These are phyloP conservation scores for Hymenopus coronatus DNA, from an alignment of 2,888 invertebrate genomes.

Conservation along the genomic window DNA sequence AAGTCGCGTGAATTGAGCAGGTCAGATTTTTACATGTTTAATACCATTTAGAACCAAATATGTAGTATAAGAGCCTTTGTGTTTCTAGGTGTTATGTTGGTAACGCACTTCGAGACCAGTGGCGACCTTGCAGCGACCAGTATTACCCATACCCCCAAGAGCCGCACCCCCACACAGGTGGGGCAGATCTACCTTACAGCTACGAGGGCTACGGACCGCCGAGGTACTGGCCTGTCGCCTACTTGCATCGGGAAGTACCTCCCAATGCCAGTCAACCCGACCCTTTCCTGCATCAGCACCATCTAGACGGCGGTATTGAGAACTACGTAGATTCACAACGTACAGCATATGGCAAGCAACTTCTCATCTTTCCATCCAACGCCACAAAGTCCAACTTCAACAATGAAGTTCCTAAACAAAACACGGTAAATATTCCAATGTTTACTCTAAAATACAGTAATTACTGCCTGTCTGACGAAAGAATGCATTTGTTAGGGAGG, in stretches of 20 bases:
- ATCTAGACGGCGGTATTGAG: background rate
- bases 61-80: too few species aligned
- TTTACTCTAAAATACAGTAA: too few species aligned
- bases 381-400: background rate
- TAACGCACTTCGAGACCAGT: conserved; percentile 66
- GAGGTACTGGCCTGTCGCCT: conserved; percentile 73
- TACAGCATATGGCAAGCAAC: background rate
- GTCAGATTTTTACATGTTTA: too few species aligned
- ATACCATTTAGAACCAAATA: too few species aligned
- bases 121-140: conserved; percentile 83
- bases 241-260: conserved; percentile 75
- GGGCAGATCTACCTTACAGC: conserved; percentile 13
- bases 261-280: conserved; percentile 61
- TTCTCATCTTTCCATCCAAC: background rate
- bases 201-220: conserved; percentile 24
- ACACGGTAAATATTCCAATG: too few species aligned
- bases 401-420: too few species aligned
- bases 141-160: conserved; percentile 64
- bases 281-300: background rate
- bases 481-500: too few species aligned
- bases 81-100: conserved; percentile 75
- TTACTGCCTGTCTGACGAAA: too few species aligned
- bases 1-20: too few species aligned
- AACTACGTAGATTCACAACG: conserved; percentile 8
- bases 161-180: conserved; percentile 31